phyloP scores from a whole-genome alignment of 2,113 vertebrate species.

The Megaleporinus macrocephalus region DNA sequence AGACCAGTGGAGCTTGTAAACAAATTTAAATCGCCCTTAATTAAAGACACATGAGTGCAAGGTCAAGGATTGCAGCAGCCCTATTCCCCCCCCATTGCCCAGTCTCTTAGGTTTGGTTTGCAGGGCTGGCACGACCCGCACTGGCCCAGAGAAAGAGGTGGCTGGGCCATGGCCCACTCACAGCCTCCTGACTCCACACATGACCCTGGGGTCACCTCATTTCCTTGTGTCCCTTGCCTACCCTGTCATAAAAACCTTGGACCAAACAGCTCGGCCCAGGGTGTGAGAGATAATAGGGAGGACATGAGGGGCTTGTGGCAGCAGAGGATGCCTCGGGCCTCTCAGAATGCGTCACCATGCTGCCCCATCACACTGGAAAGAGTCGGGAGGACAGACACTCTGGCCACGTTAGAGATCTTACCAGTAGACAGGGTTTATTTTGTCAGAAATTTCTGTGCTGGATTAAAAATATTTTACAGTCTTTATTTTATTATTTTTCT shows the following conservation, averaged over 20 bases:
- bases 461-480: not conserved
- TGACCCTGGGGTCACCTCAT: constrained; percentile 82
- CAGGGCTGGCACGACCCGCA: constrained; percentile 45
- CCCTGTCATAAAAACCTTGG: constrained; percentile 77
- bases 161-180: constrained; percentile 64
- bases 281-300: constrained; percentile 73
- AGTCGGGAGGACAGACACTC: constrained; percentile 28
- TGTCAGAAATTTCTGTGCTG: not conserved
- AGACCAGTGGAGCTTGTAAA: constrained; percentile 79
- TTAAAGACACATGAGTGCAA: constrained; percentile 74
- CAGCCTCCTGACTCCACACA: constrained; percentile 71
- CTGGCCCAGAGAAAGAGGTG: constrained; percentile 61
- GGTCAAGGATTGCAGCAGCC: constrained; percentile 67
- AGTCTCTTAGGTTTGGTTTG: constrained; percentile 46
- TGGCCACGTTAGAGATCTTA: not conserved
- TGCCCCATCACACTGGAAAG: constrained; percentile 4
- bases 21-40: constrained; percentile 79
- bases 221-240: constrained; percentile 82
- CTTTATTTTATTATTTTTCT: no score
- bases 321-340: constrained; percentile 59
- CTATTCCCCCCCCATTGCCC: constrained; percentile 49
- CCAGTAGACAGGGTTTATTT: constrained; percentile 12
- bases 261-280: constrained; percentile 67
- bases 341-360: constrained; percentile 42
- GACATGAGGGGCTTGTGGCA: constrained; percentile 63